phyloP scores from a whole-genome alignment of 2,797 vertebrate species.

The Pteronotus mesoamericanus region DNA sequence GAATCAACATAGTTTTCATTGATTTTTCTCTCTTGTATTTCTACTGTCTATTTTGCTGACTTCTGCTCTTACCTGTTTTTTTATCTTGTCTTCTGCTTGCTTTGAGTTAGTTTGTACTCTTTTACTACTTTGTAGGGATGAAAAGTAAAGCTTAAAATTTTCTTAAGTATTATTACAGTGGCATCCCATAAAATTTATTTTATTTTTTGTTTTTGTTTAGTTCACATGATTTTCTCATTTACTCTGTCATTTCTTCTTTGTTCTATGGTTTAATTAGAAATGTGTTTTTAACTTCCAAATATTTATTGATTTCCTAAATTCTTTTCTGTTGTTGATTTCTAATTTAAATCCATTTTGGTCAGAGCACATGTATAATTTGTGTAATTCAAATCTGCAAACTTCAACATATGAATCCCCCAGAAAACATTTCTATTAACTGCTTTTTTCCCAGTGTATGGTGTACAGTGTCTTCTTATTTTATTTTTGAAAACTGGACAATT shows the following conservation, averaged over 20 bases:
- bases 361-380: neutral
- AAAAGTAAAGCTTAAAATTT: neutral
- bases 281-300: neutral
- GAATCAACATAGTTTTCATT: conserved; percentile 8
- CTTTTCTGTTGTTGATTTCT: neutral
- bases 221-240: neutral
- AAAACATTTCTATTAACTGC: neutral
- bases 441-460: neutral
- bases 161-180: neutral
- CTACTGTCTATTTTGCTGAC: conserved; percentile 19
- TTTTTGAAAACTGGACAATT: neutral
- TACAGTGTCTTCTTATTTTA: neutral
- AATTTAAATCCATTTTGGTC: neutral
- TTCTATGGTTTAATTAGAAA: neutral
- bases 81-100: neutral
- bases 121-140: neutral
- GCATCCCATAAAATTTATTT: neutral
- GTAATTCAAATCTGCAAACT: neutral
- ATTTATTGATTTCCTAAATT: neutral
- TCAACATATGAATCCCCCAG: neutral
- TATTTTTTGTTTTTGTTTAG: neutral
- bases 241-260: neutral
- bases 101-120: neutral
- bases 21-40: conserved; percentile 36
- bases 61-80: neutral